Percentiles rank a stretch among this genome's conserved stretches.
Evolutionary conservation across 2,888 invertebrate species (phyloP).

Genomic region (Hirtodrosophila cameraria): DNA sequence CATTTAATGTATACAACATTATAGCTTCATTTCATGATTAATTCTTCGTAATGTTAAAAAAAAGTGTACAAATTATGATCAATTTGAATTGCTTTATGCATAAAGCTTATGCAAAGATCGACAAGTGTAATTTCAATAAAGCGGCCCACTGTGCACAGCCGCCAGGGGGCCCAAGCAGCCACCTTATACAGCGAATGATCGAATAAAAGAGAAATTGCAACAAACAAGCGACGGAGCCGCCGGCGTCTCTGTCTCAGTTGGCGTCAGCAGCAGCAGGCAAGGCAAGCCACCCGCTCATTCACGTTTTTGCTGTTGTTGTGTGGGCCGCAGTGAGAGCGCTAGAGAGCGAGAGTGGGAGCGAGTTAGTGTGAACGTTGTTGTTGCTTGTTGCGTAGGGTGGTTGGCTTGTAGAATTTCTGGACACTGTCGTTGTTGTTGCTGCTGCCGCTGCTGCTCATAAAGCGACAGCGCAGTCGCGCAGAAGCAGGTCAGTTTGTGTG

Average conservation of each 20-base stretch:
- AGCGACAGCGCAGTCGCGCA: conserved; percentile 51
- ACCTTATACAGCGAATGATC: conserved; percentile 78
- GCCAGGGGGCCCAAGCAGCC: conserved; percentile 59
- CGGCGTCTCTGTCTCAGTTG: conserved; percentile 40
- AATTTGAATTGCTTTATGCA: too few species aligned
- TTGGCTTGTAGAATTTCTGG: conserved; percentile 72
- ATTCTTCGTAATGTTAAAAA: too few species aligned
- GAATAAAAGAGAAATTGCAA: conserved; percentile 77
- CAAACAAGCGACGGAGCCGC: conserved; percentile 61
- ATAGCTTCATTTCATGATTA: too few species aligned
- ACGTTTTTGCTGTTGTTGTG: conserved; percentile 57
- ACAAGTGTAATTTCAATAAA: too few species aligned
- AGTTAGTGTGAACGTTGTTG: conserved; percentile 26
- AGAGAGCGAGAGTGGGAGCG: conserved; percentile 61
- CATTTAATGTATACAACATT: too few species aligned
- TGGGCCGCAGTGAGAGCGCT: conserved; percentile 50
- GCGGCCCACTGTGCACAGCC: conserved; percentile 47
- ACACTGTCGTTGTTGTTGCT: conserved; percentile 32
- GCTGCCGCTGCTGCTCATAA: conserved; percentile 13
- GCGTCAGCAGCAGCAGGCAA: conserved; percentile 49
- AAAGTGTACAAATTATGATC: too few species aligned
- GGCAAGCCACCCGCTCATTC: conserved; percentile 75
- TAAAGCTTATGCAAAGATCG: too few species aligned
- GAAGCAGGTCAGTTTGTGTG: conserved; percentile 76
- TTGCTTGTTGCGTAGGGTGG: conserved; percentile 66